Evolutionary conservation across 37 sponge, comb jelly and placozoan species (phyloP).

Genomic region (Aplysina aerophoba): DNA sequence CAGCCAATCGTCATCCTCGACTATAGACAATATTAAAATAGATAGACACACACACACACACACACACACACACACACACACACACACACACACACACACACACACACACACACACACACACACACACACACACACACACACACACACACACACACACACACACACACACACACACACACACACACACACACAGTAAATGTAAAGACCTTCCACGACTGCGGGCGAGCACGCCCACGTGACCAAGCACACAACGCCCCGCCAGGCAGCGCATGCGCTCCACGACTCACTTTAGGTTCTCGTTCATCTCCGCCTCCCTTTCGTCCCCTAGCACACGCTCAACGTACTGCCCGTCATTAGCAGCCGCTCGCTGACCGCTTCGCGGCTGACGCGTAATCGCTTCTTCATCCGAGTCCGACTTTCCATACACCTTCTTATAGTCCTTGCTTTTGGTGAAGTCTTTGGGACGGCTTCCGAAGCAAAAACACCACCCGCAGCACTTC

Average conservation of each 20-base stretch:
- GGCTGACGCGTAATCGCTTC: slow-evolving; percentile 67
- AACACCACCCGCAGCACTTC: slow-evolving; percentile 85
- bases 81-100: too few relatives aligned
- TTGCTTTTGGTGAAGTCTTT: slow-evolving; percentile 52
- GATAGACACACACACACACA: too few relatives aligned
- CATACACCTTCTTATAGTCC: slow-evolving; percentile 82
- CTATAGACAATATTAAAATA: background rate
- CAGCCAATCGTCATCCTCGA: too few relatives aligned
- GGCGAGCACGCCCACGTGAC: background rate
- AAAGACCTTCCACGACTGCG: too few relatives aligned
- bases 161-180: slow-evolving; percentile 15
- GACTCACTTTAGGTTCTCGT: slow-evolving; percentile 90
- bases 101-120: too few relatives aligned
- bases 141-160: too few relatives aligned
- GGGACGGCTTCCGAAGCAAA: slow-evolving; percentile 57
- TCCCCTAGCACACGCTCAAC: slow-evolving; percentile 85
- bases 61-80: too few relatives aligned
- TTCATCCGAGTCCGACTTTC: slow-evolving; percentile 53
- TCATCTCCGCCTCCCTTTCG: slow-evolving; percentile 95
- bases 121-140: too few relatives aligned
- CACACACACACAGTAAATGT: too few relatives aligned
- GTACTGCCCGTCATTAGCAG: slow-evolving; percentile 54
- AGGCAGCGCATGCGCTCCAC: background rate
- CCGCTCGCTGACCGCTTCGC: background rate
- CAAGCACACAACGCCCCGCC: background rate